These are phyloP conservation scores for Scaptomyza graminum DNA, from an alignment of 1,140 invertebrate genomes.

Conservation along the genomic window DNA sequence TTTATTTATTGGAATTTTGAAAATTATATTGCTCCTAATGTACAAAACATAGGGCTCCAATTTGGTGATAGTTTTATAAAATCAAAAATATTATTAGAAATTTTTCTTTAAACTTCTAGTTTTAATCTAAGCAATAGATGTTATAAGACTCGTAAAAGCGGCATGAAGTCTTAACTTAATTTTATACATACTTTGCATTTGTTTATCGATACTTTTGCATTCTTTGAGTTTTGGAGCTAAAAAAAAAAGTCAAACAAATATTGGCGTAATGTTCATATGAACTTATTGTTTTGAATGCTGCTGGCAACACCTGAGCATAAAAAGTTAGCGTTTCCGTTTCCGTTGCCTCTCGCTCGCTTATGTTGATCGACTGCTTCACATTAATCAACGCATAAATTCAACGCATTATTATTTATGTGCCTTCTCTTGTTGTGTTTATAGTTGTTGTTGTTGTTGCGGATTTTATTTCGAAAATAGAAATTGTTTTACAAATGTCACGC, in stretches of 20 bases:
- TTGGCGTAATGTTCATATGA: conserved; percentile 65
- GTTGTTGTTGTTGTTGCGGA: conserved; percentile 40
- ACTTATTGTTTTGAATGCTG: conserved; percentile 36
- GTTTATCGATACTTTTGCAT: neutral
- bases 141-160: neutral
- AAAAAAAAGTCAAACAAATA: neutral
- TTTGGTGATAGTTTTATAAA: no score
- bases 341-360: conserved; percentile 21
- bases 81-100: no score
- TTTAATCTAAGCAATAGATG: neutral
- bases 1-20: no score
- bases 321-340: conserved; percentile 21
- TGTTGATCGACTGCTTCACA: conserved; percentile 74
- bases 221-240: neutral
- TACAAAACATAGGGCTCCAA: no score
- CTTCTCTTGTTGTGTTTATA: conserved; percentile 37
- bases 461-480: conserved; percentile 79
- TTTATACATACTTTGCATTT: neutral
- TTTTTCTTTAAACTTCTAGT: no score
- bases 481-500: conserved; percentile 80
- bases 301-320: conserved; percentile 63
- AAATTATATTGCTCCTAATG: no score
- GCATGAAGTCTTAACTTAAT: no score
- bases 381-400: conserved; percentile 81
- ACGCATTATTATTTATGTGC: conserved; percentile 81